Conservation (phyloP, 2,113 vertebrate species). For the Epinephelus cyanopodus region DNA sequence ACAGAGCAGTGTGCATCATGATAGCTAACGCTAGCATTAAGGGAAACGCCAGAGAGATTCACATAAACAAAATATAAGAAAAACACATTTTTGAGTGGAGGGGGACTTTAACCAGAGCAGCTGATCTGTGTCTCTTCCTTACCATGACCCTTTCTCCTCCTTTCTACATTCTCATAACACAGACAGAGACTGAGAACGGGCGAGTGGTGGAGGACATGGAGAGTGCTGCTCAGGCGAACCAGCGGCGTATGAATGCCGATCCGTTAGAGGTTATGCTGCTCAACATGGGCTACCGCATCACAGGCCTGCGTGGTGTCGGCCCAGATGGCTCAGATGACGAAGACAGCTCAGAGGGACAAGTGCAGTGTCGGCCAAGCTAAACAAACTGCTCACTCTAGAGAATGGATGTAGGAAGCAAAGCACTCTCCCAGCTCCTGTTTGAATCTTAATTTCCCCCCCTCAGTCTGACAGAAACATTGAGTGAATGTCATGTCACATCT, state of each 20-base stretch:
- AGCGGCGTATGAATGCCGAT: slow-evolving; percentile 97
- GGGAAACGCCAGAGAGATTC: too few relatives aligned
- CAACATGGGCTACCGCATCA: slow-evolving; percentile 99
- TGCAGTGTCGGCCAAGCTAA: slow-evolving; percentile 98
- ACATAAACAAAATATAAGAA: too few relatives aligned
- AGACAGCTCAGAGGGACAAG: slow-evolving; percentile 95
- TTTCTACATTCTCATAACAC: slow-evolving; percentile 27
- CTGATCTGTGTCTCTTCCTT: neutral
- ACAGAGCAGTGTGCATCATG: too few relatives aligned
- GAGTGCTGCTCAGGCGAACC: slow-evolving; percentile 96
- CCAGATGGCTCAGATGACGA: slow-evolving; percentile 94
- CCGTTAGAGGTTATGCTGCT: slow-evolving; percentile 98
- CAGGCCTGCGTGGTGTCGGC: slow-evolving; percentile 92
- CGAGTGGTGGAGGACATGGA: slow-evolving; percentile 99
- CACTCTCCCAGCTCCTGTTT: slow-evolving; percentile 65
- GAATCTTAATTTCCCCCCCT: slow-evolving; percentile 59
- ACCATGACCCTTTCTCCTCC: neutral
- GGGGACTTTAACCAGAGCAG: too few relatives aligned
- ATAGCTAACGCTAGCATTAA: too few relatives aligned
- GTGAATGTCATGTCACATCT: slow-evolving; percentile 76
- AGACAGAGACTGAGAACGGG: slow-evolving; percentile 92
- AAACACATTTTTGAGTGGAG: too few relatives aligned
- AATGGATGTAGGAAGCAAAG: slow-evolving; percentile 75
- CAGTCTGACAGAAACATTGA: slow-evolving; percentile 67
- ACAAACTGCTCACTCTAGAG: slow-evolving; percentile 58